These are phyloP conservation scores for Babylonia areolata DNA, from an alignment of 1,140 invertebrate genomes.

Conservation along the genomic window DNA sequence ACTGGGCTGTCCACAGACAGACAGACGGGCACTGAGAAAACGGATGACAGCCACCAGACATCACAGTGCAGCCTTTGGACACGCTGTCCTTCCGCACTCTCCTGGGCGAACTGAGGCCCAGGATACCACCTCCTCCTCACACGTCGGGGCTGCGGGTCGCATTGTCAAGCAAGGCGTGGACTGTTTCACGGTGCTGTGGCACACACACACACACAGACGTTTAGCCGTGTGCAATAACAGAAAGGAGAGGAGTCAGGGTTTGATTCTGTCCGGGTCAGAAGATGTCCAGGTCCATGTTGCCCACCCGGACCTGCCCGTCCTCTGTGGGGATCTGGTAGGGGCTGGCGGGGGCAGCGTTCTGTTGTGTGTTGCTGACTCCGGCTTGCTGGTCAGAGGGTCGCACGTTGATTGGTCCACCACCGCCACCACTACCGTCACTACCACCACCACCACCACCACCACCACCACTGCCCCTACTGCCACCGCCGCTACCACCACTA, in stretches of 20 bases:
- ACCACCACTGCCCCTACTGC: conserved; percentile 15
- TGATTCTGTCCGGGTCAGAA: conserved; percentile 54
- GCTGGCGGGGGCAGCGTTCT: conserved; percentile 21
- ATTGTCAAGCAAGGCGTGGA: too few species aligned
- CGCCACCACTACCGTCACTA: too few species aligned
- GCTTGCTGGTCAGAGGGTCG: not conserved
- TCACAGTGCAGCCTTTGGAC: not conserved
- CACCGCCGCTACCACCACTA: conserved; percentile 21
- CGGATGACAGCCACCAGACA: not conserved
- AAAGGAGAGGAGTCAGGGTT: not conserved
- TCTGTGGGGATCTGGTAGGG: conserved; percentile 40
- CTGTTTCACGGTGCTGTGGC: not conserved
- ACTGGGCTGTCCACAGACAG: not conserved
- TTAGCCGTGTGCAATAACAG: not conserved
- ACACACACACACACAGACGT: not conserved
- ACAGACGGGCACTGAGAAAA: not conserved
- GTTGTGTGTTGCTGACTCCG: not conserved
- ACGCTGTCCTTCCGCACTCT: not conserved
- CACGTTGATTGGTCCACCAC: conserved; percentile 7
- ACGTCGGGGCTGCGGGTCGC: too few species aligned
- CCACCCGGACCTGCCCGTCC: conserved; percentile 62
- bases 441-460: conserved; percentile 28
- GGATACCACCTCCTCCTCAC: too few species aligned
- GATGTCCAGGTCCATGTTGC: conserved; percentile 70
- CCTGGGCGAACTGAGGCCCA: too few species aligned